These are phyloP conservation scores for Erethizon dorsatum DNA, from an alignment of 2,797 vertebrate species.

Conservation along the genomic window DNA sequence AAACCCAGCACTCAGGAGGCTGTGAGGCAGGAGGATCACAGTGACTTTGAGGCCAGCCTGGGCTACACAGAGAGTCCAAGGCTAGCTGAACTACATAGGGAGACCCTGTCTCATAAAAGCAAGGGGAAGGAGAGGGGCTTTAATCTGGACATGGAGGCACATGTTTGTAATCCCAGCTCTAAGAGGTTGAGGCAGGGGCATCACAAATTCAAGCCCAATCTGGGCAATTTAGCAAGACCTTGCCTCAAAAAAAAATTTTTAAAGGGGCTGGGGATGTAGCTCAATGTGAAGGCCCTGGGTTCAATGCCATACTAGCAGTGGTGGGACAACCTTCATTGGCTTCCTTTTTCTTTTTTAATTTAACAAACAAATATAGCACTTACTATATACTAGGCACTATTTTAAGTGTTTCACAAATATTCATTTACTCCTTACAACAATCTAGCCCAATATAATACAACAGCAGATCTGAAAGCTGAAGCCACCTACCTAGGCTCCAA, in stretches of 20 bases:
- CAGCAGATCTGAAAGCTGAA: constrained; percentile 24
- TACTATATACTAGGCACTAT: not conserved
- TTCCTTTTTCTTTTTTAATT: constrained; percentile 31
- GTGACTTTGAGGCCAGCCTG: not conserved
- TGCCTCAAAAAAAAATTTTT: not conserved
- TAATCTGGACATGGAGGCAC: not conserved
- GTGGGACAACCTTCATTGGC: not conserved
- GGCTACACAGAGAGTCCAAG: not conserved
- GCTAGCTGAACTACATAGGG: not conserved
- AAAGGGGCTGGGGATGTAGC: not conserved
- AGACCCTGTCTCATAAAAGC: not conserved
- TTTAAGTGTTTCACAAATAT: constrained; percentile 30
- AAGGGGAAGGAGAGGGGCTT: not conserved
- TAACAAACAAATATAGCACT: constrained; percentile 53
- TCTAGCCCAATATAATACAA: not conserved
- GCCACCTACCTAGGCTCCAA: not conserved
- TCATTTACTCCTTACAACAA: constrained; percentile 56
- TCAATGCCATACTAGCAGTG: not conserved
- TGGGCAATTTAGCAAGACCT: not conserved
- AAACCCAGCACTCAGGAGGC: not conserved
- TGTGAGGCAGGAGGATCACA: not conserved
- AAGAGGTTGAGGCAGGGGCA: not conserved
- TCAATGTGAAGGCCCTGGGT: not conserved
- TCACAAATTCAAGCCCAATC: not conserved
- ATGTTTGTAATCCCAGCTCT: not conserved